Base-by-base conservation (phyloP, 2,113 vertebrate genomes). In the Peucedramus taeniatus region DNA sequence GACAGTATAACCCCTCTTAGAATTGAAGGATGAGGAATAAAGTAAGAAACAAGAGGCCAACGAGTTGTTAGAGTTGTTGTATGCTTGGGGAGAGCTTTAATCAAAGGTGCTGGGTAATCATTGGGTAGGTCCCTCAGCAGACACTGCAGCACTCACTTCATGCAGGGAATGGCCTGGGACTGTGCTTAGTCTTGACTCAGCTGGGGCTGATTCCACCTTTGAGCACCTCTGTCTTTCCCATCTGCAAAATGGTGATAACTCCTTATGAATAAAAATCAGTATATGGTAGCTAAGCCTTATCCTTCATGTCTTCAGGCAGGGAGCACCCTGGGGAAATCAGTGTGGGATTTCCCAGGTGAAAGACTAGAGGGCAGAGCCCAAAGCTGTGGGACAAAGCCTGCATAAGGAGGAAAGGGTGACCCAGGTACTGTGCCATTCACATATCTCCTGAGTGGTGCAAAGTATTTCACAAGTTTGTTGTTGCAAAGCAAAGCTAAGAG, bases 21-120 rank as follows among this genome's bases (percentile, higher is more conserved):
- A 94, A 95, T 1, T 90, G 83, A 89, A 92, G 61, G 86, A 89
- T 87, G 57, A 60, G 60, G 60, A 92, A 57, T 24, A 90, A 92
- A 69, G 85, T 45, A 83, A 92, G 74, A 90, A 83, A 87, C 57
- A 88, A 70, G 75, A 83, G 37, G 49, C 30, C 92, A 76, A 69
- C 0, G 0, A 82, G 28, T 68, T 87, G 24, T 39, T 82, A 45
- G 40, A 84, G 30, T n/a, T n/a, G n/a, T n/a, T n/a, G n/a, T 45
- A 20, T 31, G 50, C 47, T 61, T 63, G 47, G 70, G 28, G 31
- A 94, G 44, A 87, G 84, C 35, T 75, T 80, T 70, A 90, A 77
- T 68, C 90, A 60, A 68, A 87, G 65, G 54, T 21, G 15, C 47
- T 26, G 44, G 22, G n/a, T 59, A 35, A 24, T 59, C 9, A 11